phyloP scores from a whole-genome alignment of 2,888 invertebrate genomes.

The Bombylius discolor region DNA sequence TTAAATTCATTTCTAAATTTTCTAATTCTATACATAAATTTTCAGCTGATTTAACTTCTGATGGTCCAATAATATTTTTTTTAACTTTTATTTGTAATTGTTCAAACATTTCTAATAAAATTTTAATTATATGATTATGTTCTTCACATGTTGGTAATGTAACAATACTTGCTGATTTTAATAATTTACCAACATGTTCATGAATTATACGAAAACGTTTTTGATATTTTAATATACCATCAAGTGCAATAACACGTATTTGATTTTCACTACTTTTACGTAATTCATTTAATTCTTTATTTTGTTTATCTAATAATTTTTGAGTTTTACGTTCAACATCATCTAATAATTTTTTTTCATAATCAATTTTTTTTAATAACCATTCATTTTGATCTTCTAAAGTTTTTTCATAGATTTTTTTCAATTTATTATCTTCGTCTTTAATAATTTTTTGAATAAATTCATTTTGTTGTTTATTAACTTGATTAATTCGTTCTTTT shows the following conservation, averaged over 20 bases:
- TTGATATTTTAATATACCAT: constrained; percentile 45
- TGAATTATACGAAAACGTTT: constrained; percentile 43
- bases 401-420: background rate
- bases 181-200: constrained; percentile 41
- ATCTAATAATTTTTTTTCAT: constrained; percentile 20
- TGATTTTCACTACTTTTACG: constrained; percentile 22
- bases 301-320: constrained; percentile 18
- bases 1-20: constrained; percentile 37
- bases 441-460: constrained; percentile 13
- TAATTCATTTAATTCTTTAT: constrained; percentile 20
- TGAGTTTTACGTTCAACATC: constrained; percentile 23
- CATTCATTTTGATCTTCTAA: constrained; percentile 4
- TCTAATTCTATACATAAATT: constrained; percentile 37
- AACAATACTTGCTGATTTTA: constrained; percentile 36
- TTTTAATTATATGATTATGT: constrained; percentile 34
- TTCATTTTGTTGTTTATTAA: constrained; percentile 29
- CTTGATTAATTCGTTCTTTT: constrained; percentile 32
- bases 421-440: constrained; percentile 12
- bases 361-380: constrained; percentile 16
- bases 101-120: constrained; percentile 25
- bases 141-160: constrained; percentile 25
- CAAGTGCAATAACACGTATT: constrained; percentile 31
- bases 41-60: constrained; percentile 45
- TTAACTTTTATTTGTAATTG: constrained; percentile 23
- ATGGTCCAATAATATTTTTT: constrained; percentile 36